A percentile compares a stretch with the other conserved stretches of the same genome.
Evolutionary conservation across 2,888 invertebrate genomes (phyloP).

Genomic region (Conus canariensis): DNA sequence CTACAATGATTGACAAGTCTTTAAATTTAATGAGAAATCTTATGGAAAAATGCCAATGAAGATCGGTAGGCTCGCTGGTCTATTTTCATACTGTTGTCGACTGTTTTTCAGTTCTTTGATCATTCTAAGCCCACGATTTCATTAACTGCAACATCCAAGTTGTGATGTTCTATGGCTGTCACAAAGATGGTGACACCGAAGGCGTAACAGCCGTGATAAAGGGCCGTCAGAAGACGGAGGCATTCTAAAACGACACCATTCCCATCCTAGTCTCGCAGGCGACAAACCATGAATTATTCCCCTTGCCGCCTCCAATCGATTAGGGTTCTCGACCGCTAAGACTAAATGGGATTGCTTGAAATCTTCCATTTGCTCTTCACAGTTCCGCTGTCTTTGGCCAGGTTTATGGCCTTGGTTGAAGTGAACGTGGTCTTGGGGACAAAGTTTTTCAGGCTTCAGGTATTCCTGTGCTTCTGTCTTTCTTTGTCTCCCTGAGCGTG

Average conservation of each 20-base stretch:
- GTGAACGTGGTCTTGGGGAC: no score
- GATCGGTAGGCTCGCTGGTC: no score
- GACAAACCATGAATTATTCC: background rate
- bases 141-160: background rate
- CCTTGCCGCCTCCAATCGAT: background rate
- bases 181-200: background rate
- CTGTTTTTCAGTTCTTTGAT: no score
- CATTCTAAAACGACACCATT: background rate
- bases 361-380: background rate
- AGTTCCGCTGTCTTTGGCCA: no score
- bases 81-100: no score
- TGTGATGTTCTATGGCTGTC: background rate
- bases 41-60: no score
- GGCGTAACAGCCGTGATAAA: background rate
- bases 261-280: background rate
- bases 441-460: no score
- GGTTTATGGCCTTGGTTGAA: no score
- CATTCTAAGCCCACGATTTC: no score
- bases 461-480: background rate
- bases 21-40: no score
- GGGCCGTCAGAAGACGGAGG: background rate
- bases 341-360: slow-evolving; percentile 26
- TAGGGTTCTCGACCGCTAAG: background rate
- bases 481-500: background rate
- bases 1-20: no score